Evolutionary conservation across 1,140 invertebrate species (phyloP).

Genomic region (Tetraneura akinire): DNA sequence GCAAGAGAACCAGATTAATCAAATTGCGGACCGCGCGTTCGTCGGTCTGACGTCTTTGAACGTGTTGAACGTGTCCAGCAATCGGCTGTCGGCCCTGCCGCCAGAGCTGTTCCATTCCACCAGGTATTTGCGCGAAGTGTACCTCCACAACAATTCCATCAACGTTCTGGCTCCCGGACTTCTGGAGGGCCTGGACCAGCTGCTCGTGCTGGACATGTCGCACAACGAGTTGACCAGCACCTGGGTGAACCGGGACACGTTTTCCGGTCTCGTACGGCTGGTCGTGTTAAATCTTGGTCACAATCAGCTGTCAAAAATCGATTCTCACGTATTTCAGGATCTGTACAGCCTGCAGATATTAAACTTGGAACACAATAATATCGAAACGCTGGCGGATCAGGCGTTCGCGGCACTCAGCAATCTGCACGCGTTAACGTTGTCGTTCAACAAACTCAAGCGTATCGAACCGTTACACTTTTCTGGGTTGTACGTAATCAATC

Average conservation of each 20-base stretch:
- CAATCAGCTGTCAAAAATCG: constrained; percentile 78
- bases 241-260: constrained; percentile 81
- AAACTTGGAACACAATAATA: constrained; percentile 76
- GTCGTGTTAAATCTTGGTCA: constrained; percentile 86
- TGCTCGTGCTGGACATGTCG: constrained; percentile 83
- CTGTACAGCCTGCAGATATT: constrained; percentile 81
- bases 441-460: constrained; percentile 75
- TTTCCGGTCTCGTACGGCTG: constrained; percentile 82
- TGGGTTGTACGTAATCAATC: constrained; percentile 75
- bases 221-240: constrained; percentile 81
- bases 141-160: constrained; percentile 83
- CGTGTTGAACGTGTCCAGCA: constrained; percentile 81
- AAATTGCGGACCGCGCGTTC: constrained; percentile 79
- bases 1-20: constrained; percentile 81
- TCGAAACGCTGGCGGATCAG: constrained; percentile 76
- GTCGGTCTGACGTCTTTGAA: constrained; percentile 75
- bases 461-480: constrained; percentile 77
- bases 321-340: constrained; percentile 77
- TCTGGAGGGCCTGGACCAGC: constrained; percentile 79
- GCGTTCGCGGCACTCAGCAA: constrained; percentile 82
- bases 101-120: constrained; percentile 79
- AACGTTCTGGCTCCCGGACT: constrained; percentile 77
- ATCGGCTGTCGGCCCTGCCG: constrained; percentile 83
- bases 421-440: constrained; percentile 77
- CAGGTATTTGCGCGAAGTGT: constrained; percentile 73